phyloP scores from a whole-genome alignment of 2,797 vertebrate species.

The Myoxocephalus aenaeus region DNA sequence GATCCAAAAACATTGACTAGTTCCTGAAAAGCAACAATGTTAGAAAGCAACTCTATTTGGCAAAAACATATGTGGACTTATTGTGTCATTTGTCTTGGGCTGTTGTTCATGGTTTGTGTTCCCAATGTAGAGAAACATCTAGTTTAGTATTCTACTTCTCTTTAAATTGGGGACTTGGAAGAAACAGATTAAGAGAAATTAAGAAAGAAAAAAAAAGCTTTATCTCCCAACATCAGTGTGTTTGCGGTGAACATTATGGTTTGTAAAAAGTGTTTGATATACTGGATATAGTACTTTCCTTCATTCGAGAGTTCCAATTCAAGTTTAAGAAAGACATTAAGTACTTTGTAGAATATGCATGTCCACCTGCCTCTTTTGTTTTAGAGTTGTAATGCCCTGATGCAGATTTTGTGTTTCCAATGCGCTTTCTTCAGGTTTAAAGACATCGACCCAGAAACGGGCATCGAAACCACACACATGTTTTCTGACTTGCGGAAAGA shows the following conservation, averaged over 20 bases:
- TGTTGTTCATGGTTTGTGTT: neutral
- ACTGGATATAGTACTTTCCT: neutral
- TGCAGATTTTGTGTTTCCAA: neutral
- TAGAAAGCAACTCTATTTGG: neutral
- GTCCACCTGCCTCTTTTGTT: neutral
- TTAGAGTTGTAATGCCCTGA: neutral
- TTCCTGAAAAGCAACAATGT: neutral
- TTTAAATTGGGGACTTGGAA: neutral
- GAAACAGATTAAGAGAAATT: neutral
- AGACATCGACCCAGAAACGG: slow-evolving; percentile 86
- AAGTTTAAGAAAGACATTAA: neutral
- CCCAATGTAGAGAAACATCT: too few relatives aligned
- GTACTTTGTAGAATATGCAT: neutral
- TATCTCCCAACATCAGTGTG: neutral
- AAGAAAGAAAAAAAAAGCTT: neutral
- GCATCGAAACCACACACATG: slow-evolving; percentile 79
- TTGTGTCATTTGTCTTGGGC: neutral
- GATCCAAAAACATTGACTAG: neutral
- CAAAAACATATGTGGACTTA: neutral
- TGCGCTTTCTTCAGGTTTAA: slow-evolving; percentile 69
- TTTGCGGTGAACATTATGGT: neutral
- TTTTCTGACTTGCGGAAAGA: slow-evolving; percentile 74
- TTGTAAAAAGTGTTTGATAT: neutral
- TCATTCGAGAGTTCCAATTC: neutral
- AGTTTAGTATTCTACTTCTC: neutral